A percentile compares a stretch with the other conserved stretches of the same genome.
phyloP scores from a whole-genome alignment of 1,140 invertebrate genomes.

The Drosophila parvula region DNA sequence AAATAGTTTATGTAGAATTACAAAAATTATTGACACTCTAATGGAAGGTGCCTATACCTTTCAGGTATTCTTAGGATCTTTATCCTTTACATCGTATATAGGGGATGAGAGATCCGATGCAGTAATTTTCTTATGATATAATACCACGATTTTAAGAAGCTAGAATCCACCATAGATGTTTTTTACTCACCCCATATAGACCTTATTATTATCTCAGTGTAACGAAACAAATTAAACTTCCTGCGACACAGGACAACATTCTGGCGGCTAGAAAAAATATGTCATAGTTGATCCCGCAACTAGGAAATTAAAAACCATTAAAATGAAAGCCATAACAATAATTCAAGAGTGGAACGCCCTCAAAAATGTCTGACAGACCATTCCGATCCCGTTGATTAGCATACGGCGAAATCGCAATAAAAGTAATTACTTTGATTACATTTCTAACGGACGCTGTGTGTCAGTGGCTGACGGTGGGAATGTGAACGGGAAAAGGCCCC shows the following conservation, averaged over 20 bases:
- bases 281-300: constrained; percentile 22
- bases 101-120: not conserved
- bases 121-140: no score
- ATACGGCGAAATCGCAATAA: constrained; percentile 67
- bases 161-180: not conserved
- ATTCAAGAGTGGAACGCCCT: constrained; percentile 42
- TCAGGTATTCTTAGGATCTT: not conserved
- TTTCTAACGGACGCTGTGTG: constrained; percentile 58
- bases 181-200: not conserved
- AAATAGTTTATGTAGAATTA: not conserved
- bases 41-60: not conserved
- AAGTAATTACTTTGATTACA: constrained; percentile 76
- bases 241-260: constrained; percentile 8
- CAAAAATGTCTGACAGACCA: constrained; percentile 29
- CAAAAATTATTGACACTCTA: constrained; percentile 1
- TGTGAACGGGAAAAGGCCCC: not conserved
- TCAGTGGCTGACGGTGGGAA: constrained; percentile 17
- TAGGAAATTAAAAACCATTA: constrained; percentile 66
- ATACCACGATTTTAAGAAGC: no score
- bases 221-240: constrained; percentile 7
- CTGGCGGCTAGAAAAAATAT: constrained; percentile 9
- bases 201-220: not conserved
- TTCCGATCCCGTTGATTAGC: constrained; percentile 59
- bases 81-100: not conserved
- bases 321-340: constrained; percentile 59